Base-by-base conservation (phyloP, 1,140 invertebrate genomes). In the Achroia grisella region DNA sequence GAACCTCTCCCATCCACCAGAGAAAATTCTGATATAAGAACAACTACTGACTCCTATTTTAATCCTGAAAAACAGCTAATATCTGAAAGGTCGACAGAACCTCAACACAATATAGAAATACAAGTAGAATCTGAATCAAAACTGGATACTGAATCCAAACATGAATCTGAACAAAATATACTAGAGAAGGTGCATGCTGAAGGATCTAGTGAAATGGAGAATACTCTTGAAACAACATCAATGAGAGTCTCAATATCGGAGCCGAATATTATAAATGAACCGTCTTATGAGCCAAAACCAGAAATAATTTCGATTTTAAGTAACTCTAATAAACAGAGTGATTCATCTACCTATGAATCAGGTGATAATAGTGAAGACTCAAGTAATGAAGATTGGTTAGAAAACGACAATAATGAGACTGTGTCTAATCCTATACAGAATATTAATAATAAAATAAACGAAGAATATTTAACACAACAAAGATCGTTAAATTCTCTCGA, bases 401-500 rank as follows among this genome's bases (percentile, higher is more conserved):
- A 77, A 53, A 44, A 60, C 44, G 12, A 40, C 10, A 54, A 45
- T 30, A 34, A 31, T 33, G 17, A 34, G 13, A 10, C 12, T 9
- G 4, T 8, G 10, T 45, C 10, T 5, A 37, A 15, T 32, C 28
- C 39, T 34, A 36, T 15, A n/a, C 47, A 23, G 31, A 23, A 45
- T 11, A 45, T 47, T 17, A 36, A 23, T 2, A 23, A 23, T 23
- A 23, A 23, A 23, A 23, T 23, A 6, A 6, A 23, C 48, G 10
- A 67, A 43, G 33, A 51, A 48, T 23, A 52, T 17, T 48, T 57
- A 27, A 56, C 66, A 15, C 64, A 72, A 45, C 45, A 55, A 44
- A 69, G 70, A 44, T 70, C 71, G 5, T 75, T 74, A 15, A 74
- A 69, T 54, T 42, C 55, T 15, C 54, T 69, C 47, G 52, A 56